Base-by-base conservation (phyloP, 1,140 invertebrate genomes). In the Hyles euphorbiae region DNA sequence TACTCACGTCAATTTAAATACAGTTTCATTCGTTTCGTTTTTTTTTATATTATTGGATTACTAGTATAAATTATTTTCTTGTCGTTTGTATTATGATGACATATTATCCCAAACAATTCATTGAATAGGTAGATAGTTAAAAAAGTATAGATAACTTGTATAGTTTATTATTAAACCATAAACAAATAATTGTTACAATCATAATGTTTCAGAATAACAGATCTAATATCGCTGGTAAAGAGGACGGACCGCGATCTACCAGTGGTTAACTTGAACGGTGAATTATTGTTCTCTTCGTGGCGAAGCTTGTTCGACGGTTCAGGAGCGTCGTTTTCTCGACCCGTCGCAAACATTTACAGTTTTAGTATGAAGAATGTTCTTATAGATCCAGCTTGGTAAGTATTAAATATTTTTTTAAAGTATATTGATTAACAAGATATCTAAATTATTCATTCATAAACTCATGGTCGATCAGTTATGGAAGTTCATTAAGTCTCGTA, bases 281-380 rank as follows among this genome's bases (percentile, higher is more conserved):
- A 98, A 77, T 90, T 96, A 5, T 90, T 99, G 1, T 99, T 98
- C 83, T 95, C 96, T 72, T 97, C 96, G 0, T 98, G 97, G 97
- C 92, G 93, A 56, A 94, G 95, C 58, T 94, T 99, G 76, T 98
- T 98, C 78, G 68, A 85, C 58, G 96, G 96, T 4, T 93, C 93
- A 50, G 96, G 95, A 8, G 95, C 93, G 0, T 92, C 93, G 56
- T 94, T 22, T 22, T 22, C 22, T 97, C 92, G 95, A 79, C 92
- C 93, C 71, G 94, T 40, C 22, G 5, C 6, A 36, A 90, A 95
- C 61, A 95, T 99, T 63, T 98, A 96, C 84, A 98, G 97, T 67
- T 99, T 99, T 78, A 96, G 94, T 84, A 95, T 97, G 22, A 95
- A 95, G 78, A 97, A 98, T 78, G 93, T 99, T 11, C 89, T 98